These are phyloP conservation scores for Xestoiulus laeticollis DNA, from an alignment of 2,888 invertebrate species.

Conservation along the genomic window DNA sequence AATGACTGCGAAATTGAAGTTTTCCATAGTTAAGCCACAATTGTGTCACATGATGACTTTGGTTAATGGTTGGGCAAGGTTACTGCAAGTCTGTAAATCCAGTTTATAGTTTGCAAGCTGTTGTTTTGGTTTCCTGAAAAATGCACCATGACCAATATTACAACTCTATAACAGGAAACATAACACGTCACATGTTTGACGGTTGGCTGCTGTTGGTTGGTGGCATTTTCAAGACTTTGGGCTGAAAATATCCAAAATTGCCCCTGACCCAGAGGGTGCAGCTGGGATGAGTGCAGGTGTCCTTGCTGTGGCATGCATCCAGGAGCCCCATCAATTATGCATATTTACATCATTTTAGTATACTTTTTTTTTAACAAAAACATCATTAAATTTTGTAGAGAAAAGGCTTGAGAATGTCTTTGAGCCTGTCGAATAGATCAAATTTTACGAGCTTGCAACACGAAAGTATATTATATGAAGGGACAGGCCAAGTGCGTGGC, in stretches of 20 bases:
- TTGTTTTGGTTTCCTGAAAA: slow-evolving; percentile 7
- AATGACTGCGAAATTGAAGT: neutral
- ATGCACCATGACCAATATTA: neutral
- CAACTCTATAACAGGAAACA: neutral
- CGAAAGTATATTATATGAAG: neutral
- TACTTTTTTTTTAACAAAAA: neutral
- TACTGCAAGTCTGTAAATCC: neutral
- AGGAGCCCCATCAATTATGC: slow-evolving; percentile 19
- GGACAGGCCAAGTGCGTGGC: slow-evolving; percentile 9
- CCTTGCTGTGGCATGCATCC: neutral
- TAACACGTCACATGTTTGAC: neutral
- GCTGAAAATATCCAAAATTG: neutral
- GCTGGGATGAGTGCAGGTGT: neutral
- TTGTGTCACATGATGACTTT: neutral
- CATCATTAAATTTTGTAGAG: slow-evolving; percentile 2
- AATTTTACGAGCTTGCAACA: slow-evolving; percentile 26
- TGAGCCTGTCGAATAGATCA: slow-evolving; percentile 26
- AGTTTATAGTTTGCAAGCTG: neutral
- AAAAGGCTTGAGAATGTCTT: neutral
- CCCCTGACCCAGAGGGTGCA: slow-evolving; percentile 19
- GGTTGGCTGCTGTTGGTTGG: neutral
- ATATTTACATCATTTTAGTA: neutral
- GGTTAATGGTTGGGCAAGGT: neutral
- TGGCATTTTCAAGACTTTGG: neutral
- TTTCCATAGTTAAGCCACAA: no score